These are phyloP conservation scores for Leptura quadrifasciata DNA, from an alignment of 2,888 invertebrate genomes.

Conservation along the genomic window DNA sequence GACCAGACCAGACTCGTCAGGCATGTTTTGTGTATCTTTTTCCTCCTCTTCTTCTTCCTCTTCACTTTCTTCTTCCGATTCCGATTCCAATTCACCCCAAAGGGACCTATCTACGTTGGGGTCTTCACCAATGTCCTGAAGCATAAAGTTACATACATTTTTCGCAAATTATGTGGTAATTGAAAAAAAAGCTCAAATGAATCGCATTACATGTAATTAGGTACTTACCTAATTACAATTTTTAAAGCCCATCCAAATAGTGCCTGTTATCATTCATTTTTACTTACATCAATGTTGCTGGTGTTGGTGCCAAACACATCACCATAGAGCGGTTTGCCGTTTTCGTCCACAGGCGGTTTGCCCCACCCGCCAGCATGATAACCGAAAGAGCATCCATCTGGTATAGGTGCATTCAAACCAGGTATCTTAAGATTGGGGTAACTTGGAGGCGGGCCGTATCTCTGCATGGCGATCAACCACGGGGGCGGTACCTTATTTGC, in stretches of 20 bases:
- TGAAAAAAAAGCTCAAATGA: not conserved
- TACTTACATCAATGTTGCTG: conserved; percentile 82
- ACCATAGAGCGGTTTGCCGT: conserved; percentile 97
- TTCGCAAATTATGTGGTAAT: too few relatives aligned
- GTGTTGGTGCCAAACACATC: conserved; percentile 96
- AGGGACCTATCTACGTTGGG: conserved; percentile 94
- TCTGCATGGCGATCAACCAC: conserved; percentile 97
- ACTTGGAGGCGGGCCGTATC: conserved; percentile 99
- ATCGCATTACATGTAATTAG: not conserved
- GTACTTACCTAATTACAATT: too few relatives aligned
- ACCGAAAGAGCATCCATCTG: conserved; percentile 97
- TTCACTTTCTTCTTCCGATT: conserved; percentile 85
- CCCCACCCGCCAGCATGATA: conserved; percentile 99
- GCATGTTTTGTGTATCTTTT: conserved; percentile 77
- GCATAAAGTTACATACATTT: not conserved
- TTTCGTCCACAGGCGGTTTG: conserved; percentile 99
- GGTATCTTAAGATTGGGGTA: conserved; percentile 99
- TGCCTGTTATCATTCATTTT: not conserved
- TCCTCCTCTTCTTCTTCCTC: conserved; percentile 84
- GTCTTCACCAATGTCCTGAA: conserved; percentile 81
- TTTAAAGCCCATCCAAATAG: not conserved
- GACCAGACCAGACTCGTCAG: conserved; percentile 89
- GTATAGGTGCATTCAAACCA: conserved; percentile 98
- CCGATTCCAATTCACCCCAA: conserved; percentile 98
- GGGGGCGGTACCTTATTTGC: conserved; percentile 93